Conservation (phyloP, 2,113 vertebrate species). For the Pygoscelis antarcticus region DNA sequence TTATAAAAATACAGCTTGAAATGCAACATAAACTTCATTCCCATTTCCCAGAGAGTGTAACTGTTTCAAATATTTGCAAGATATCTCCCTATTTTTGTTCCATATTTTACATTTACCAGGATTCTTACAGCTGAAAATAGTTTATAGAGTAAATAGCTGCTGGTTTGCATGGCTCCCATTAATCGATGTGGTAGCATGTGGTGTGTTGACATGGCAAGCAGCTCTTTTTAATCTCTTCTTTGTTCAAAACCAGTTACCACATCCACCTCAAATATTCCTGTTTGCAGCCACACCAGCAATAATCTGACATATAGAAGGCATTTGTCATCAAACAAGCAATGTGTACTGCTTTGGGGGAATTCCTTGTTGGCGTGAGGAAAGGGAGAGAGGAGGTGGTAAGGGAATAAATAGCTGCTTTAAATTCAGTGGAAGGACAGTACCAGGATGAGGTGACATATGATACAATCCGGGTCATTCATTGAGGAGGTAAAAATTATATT, state of each 20-base stretch:
- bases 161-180: background rate
- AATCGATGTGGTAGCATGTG: background rate
- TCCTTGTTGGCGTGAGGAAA: background rate
- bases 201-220: background rate
- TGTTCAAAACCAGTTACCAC: conserved; percentile 27
- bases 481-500: background rate
- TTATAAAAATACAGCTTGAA: background rate
- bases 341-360: background rate
- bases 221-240: conserved; percentile 14
- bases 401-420: background rate
- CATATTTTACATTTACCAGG: background rate
- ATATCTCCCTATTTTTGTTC: background rate
- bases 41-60: background rate
- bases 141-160: background rate
- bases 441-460: background rate
- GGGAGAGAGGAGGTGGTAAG: background rate
- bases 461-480: background rate
- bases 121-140: conserved; percentile 28
- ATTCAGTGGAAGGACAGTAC: background rate
- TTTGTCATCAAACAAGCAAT: conserved; percentile 17
- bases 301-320: background rate
- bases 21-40: background rate
- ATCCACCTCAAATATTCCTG: conserved; percentile 12
- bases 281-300: background rate
- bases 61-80: background rate